Evolutionary conservation across 2,888 invertebrate genomes (phyloP).

Genomic region (Endotricha flammealis): DNA sequence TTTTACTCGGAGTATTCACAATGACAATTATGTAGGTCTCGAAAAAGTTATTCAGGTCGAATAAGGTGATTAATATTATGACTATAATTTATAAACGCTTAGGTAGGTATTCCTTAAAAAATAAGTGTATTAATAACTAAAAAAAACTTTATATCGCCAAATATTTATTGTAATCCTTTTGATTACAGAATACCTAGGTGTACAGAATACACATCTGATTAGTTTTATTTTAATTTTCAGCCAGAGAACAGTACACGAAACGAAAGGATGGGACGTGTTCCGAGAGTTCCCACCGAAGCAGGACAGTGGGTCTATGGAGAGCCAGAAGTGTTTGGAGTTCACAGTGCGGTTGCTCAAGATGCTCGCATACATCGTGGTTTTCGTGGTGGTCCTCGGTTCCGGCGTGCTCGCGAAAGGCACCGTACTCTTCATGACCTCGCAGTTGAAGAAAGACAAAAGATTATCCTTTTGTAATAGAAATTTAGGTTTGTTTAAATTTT

Average conservation of each 20-base stretch:
- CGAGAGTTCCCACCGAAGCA: constrained; percentile 92
- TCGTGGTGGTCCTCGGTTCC: constrained; percentile 88
- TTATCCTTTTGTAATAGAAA: constrained; percentile 90
- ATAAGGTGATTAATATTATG: too few species aligned
- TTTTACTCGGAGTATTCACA: constrained; percentile 16
- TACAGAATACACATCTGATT: too few species aligned
- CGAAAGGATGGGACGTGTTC: constrained; percentile 98
- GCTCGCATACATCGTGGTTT: constrained; percentile 90
- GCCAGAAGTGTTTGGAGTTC: constrained; percentile 90
- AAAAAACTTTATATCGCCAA: too few species aligned
- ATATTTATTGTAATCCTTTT: too few species aligned
- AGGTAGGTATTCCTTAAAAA: too few species aligned
- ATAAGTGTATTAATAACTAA: too few species aligned
- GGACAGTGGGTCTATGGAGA: constrained; percentile 93
- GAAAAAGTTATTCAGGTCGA: background rate
- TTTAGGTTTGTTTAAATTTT: constrained; percentile 84
- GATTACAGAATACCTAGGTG: too few species aligned
- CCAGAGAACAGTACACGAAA: constrained; percentile 89
- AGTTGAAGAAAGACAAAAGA: constrained; percentile 86
- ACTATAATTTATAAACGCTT: too few species aligned
- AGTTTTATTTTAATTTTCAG: constrained; percentile 66
- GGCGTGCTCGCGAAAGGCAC: constrained; percentile 94
- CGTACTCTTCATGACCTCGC: constrained; percentile 94
- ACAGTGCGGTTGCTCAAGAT: constrained; percentile 91
- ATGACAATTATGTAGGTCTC: background rate